phyloP scores from a whole-genome alignment of 2,888 invertebrate genomes.

The Drosophila prolongata region DNA sequence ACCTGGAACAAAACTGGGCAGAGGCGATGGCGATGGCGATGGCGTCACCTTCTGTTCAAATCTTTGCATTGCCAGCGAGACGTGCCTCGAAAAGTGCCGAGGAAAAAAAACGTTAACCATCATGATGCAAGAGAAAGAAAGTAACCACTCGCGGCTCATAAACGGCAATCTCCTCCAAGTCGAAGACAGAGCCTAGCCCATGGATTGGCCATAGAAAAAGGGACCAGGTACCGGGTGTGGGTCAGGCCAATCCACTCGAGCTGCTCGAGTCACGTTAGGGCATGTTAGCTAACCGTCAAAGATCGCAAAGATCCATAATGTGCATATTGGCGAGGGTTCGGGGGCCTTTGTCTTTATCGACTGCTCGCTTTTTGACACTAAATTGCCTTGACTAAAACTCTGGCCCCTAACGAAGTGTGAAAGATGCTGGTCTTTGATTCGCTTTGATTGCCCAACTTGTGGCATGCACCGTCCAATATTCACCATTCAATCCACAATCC shows the following conservation, averaged over 20 bases:
- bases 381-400: slow-evolving; percentile 66
- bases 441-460: slow-evolving; percentile 72
- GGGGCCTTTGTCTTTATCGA: slow-evolving; percentile 41
- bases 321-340: slow-evolving; percentile 66
- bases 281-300: slow-evolving; percentile 48
- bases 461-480: slow-evolving; percentile 54
- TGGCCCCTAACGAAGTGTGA: slow-evolving; percentile 78
- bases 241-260: slow-evolving; percentile 63
- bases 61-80: slow-evolving; percentile 75
- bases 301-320: slow-evolving; percentile 64
- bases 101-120: slow-evolving; percentile 35
- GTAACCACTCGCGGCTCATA: slow-evolving; percentile 64
- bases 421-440: slow-evolving; percentile 76
- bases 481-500: slow-evolving; percentile 6
- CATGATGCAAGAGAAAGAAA: slow-evolving; percentile 78
- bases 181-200: slow-evolving; percentile 25
- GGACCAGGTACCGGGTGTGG: slow-evolving; percentile 52
- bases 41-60: slow-evolving; percentile 72
- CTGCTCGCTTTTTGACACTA: slow-evolving; percentile 73
- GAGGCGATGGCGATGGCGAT: slow-evolving; percentile 51
- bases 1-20: slow-evolving; percentile 15
- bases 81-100: slow-evolving; percentile 55
- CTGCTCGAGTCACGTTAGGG: slow-evolving; percentile 72
- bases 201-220: slow-evolving; percentile 19
- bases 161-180: slow-evolving; percentile 59